phyloP scores from a whole-genome alignment of 2,113 vertebrate genomes.

The Myocastor coypus region DNA sequence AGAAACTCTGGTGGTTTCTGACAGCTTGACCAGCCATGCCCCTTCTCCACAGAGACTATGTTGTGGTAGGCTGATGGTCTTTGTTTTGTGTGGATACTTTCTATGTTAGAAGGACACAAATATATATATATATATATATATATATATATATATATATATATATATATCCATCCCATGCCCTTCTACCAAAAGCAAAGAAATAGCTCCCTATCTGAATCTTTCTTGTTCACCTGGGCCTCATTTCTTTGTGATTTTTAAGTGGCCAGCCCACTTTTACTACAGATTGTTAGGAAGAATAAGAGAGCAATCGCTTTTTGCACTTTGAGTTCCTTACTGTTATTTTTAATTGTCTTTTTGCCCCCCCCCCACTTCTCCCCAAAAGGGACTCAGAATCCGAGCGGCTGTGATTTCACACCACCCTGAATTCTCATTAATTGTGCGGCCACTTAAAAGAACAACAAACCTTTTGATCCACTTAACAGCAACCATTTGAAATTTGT shows the following conservation, averaged over 20 bases:
- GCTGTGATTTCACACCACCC: neutral
- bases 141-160: too few species aligned
- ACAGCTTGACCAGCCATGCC: constrained; percentile 77
- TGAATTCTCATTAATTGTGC: constrained; percentile 21
- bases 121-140: too few species aligned
- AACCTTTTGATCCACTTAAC: constrained; percentile 18
- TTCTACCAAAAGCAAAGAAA: neutral
- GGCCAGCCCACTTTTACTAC: neutral
- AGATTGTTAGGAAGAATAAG: neutral
- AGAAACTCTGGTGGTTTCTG: constrained; percentile 78
- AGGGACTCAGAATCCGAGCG: neutral
- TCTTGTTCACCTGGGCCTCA: neutral
- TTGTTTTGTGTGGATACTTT: constrained; percentile 56
- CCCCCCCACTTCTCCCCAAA: neutral
- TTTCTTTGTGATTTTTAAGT: constrained; percentile 5
- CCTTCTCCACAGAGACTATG: constrained; percentile 73
- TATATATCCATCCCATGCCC: neutral
- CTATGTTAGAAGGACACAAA: constrained; percentile 71
- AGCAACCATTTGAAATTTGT: neutral
- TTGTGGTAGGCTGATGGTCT: constrained; percentile 66
- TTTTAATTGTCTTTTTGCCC: neutral
- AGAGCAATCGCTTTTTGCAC: neutral
- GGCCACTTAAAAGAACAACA: neutral
- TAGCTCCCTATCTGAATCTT: neutral
- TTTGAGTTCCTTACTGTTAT: constrained; percentile 9